Evolutionary conservation across 2,888 invertebrate species (phyloP).

Genomic region (Drosophila aldrichi): DNA sequence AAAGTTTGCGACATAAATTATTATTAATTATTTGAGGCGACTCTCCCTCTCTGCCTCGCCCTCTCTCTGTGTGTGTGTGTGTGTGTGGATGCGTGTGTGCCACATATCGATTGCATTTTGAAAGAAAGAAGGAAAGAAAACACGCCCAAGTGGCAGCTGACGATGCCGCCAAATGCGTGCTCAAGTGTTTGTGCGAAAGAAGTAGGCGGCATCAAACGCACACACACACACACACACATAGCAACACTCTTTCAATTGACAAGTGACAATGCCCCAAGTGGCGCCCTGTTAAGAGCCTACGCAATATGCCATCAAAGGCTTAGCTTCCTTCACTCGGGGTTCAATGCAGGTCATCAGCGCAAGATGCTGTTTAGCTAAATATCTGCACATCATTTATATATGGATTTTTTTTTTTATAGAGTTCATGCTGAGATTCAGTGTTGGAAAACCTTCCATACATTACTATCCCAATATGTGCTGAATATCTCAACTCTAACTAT

Average conservation of each 20-base stretch:
- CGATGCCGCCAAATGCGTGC: conserved; percentile 83
- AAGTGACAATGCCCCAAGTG: conserved; percentile 64
- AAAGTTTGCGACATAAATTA: conserved; percentile 68
- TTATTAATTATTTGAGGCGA: conserved; percentile 75
- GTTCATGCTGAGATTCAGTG: background rate
- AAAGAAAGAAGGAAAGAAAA: conserved; percentile 16
- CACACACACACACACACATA: conserved; percentile 31
- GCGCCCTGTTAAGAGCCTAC: conserved; percentile 53
- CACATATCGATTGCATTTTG: conserved; percentile 76
- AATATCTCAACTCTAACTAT: no score
- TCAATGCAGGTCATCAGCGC: conserved; percentile 48
- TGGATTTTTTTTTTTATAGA: background rate
- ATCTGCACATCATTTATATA: background rate
- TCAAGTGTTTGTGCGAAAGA: conserved; percentile 77
- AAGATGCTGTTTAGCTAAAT: conserved; percentile 1
- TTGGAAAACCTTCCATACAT: background rate
- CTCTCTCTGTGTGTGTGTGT: conserved; percentile 17
- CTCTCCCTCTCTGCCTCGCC: conserved; percentile 3
- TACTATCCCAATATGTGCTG: no score
- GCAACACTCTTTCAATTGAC: conserved; percentile 20
- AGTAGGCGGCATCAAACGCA: conserved; percentile 49
- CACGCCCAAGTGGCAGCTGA: conserved; percentile 77
- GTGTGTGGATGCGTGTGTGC: conserved; percentile 61
- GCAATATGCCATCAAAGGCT: conserved; percentile 55
- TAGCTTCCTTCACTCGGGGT: conserved; percentile 35